phyloP scores from a whole-genome alignment of 2,888 invertebrate species.

The Polymixis flavicincta region DNA sequence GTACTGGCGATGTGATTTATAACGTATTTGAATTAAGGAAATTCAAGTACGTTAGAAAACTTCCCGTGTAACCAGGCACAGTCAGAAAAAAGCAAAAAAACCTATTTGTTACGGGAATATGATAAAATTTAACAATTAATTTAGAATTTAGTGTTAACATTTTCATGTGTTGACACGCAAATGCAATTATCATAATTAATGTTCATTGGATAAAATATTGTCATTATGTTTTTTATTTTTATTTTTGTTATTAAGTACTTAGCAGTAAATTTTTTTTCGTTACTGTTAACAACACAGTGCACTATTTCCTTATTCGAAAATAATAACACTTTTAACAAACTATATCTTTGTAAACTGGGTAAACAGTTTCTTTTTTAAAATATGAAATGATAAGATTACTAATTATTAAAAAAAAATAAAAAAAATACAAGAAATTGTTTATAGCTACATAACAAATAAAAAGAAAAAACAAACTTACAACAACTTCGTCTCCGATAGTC shows the following conservation, averaged over 20 bases:
- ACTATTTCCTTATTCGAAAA: background rate
- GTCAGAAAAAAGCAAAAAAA: background rate
- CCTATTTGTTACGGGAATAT: no score
- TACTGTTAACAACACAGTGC: background rate
- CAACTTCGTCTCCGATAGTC: slow-evolving; percentile 50
- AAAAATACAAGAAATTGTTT: slow-evolving; percentile 21
- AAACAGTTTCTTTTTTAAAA: background rate
- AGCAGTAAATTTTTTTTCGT: no score
- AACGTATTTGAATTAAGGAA: background rate
- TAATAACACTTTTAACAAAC: background rate
- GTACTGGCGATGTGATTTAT: background rate
- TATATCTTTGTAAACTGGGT: background rate
- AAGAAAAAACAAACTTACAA: slow-evolving; percentile 23
- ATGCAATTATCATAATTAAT: background rate
- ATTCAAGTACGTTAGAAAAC: background rate
- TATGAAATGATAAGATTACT: background rate
- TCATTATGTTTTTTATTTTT: background rate
- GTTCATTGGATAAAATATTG: background rate
- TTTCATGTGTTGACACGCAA: background rate
- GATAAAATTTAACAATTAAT: no score
- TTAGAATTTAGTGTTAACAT: background rate
- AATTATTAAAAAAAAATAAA: background rate
- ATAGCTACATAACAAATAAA: background rate
- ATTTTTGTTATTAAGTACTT: background rate
- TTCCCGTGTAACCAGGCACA: background rate